Conservation (phyloP, 2,113 vertebrate species). For the Polypterus bichir region DNA sequence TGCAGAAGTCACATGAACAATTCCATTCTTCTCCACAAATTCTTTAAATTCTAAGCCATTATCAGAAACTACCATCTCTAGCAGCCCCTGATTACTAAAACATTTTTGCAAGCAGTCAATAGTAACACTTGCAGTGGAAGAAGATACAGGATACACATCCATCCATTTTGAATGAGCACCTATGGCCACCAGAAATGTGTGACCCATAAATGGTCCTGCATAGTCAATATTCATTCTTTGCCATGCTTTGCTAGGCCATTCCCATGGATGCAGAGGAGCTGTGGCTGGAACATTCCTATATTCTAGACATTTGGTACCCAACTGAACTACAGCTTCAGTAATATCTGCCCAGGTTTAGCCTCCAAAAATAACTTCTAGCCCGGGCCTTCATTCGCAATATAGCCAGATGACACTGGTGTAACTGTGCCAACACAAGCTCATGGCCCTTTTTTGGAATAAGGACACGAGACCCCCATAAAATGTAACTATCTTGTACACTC, state of each 20-base stretch:
- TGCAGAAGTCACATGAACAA: conserved; percentile 14
- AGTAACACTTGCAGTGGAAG: neutral
- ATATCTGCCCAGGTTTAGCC: conserved; percentile 18
- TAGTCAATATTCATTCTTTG: neutral
- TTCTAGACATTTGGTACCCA: neutral
- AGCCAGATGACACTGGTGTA: neutral
- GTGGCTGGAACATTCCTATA: neutral
- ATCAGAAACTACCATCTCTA: conserved; percentile 10
- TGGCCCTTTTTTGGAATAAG: neutral
- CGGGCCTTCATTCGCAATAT: conserved; percentile 17
- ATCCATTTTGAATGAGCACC: conserved; percentile 4
- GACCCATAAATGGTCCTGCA: neutral
- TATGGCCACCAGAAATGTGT: neutral
- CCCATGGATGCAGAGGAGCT: neutral
- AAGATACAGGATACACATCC: neutral
- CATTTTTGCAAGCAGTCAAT: neutral
- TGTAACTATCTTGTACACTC: neutral
- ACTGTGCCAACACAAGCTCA: neutral
- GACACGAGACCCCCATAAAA: neutral
- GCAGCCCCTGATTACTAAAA: neutral
- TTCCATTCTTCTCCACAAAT: conserved; percentile 14
- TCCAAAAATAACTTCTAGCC: conserved; percentile 19
- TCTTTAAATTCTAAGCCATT: conserved; percentile 8
- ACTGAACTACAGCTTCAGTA: neutral
- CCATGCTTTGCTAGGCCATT: neutral